Conservation (phyloP, 2,888 invertebrate species). For the Macaria notata region DNA sequence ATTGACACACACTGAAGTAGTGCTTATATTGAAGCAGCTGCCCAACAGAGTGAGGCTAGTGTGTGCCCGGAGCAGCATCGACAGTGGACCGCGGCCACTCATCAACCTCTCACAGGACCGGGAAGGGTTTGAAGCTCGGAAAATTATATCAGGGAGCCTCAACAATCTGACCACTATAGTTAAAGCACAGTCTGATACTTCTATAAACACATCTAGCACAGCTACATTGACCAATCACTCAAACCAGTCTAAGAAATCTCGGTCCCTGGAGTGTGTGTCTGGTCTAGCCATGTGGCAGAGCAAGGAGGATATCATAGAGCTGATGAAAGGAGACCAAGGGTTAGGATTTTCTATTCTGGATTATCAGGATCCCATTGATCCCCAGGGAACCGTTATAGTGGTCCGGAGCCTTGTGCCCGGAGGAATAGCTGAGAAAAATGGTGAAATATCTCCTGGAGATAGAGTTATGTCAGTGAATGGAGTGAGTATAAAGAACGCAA, state of each 20-base stretch:
- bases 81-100: conserved; percentile 85
- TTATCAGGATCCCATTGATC: conserved; percentile 98
- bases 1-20: conserved; percentile 97
- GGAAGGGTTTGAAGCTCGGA: conserved; percentile 90
- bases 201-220: conserved; percentile 93
- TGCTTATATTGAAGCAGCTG: conserved; percentile 95
- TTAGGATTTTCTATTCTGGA: conserved; percentile 99
- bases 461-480: conserved; percentile 96
- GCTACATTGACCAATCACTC: conserved; percentile 88
- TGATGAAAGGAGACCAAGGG: conserved; percentile 96
- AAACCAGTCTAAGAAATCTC: conserved; percentile 88
- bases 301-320: conserved; percentile 94
- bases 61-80: conserved; percentile 89
- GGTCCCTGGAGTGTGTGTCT: conserved; percentile 96
- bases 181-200: conserved; percentile 97
- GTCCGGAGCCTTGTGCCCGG: conserved; percentile 98
- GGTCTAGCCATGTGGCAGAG: conserved; percentile 98
- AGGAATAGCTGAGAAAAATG: conserved; percentile 98
- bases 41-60: conserved; percentile 95
- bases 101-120: conserved; percentile 90
- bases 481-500: conserved; percentile 93
- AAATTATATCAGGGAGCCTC: conserved; percentile 92
- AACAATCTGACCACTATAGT: conserved; percentile 91
- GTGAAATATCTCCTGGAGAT: conserved; percentile 97
- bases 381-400: conserved; percentile 97